Conservation (phyloP, 2,113 vertebrate genomes). For the Marmota monax region DNA sequence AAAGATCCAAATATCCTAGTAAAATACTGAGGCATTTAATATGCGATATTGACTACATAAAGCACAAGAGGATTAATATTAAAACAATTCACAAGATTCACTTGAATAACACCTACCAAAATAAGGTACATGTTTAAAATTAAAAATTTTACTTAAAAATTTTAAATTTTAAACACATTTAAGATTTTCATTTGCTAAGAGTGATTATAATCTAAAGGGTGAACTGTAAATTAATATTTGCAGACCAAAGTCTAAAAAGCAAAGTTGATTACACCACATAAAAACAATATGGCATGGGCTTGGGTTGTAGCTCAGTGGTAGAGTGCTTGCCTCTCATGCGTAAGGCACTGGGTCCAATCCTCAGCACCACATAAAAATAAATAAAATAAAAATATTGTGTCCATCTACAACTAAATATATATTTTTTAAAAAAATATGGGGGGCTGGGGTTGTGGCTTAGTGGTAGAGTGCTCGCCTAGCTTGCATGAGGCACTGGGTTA, state of each 20-base stretch:
- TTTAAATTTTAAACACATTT: background rate
- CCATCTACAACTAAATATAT: too few species aligned
- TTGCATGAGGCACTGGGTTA: too few species aligned
- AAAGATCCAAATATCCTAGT: background rate
- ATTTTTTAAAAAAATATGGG: too few species aligned
- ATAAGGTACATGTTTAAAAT: background rate
- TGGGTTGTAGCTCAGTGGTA: too few species aligned
- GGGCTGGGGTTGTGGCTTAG: too few species aligned
- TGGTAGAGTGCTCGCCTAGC: too few species aligned
- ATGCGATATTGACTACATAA: background rate
- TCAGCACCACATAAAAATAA: too few species aligned
- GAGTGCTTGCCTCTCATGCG: too few species aligned
- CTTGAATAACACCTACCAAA: slow-evolving; percentile 10
- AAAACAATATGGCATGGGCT: background rate
- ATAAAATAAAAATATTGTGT: too few species aligned
- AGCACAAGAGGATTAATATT: background rate
- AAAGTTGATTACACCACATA: background rate
- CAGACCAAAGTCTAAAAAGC: background rate
- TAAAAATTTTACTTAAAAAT: too few species aligned
- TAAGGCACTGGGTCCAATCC: too few species aligned
- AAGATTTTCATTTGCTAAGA: slow-evolving; percentile 9
- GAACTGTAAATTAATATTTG: background rate
- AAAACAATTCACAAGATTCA: slow-evolving; percentile 37
- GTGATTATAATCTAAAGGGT: background rate
- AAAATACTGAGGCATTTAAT: slow-evolving; percentile 30